These are phyloP conservation scores for Ashinkailepas kermadecensis DNA, from an alignment of 2,888 invertebrate genomes.

Conservation along the genomic window DNA sequence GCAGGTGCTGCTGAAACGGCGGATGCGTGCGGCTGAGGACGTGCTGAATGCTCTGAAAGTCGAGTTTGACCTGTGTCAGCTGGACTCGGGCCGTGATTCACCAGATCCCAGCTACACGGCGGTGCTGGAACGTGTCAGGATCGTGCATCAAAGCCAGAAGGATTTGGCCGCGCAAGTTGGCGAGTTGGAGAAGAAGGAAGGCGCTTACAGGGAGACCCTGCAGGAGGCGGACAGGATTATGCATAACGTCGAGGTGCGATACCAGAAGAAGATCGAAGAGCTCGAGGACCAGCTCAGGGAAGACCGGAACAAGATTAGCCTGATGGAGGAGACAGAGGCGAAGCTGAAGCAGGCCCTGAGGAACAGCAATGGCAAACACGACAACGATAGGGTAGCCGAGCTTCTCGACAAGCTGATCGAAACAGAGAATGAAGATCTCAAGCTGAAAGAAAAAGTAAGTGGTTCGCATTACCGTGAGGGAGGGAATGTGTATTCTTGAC, in stretches of 20 bases:
- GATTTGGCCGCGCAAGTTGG: neutral
- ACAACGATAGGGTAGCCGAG: neutral
- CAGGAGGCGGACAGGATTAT: slow-evolving; percentile 36
- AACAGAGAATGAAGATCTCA: slow-evolving; percentile 7
- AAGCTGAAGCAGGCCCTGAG: slow-evolving; percentile 7
- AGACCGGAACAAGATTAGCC: neutral
- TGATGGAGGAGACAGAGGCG: slow-evolving; percentile 3
- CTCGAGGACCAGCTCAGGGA: slow-evolving; percentile 25
- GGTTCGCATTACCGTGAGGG: too few relatives aligned
- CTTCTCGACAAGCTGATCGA: slow-evolving; percentile 22
- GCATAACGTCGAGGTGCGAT: slow-evolving; percentile 34
- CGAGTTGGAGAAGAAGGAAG: slow-evolving; percentile 33
- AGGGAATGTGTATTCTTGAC: too few relatives aligned
- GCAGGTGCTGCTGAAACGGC: slow-evolving; percentile 7
- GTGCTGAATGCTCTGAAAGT: neutral
- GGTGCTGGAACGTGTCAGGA: neutral
- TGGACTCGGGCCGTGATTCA: neutral
- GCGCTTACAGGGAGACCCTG: slow-evolving; percentile 35
- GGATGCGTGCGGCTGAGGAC: slow-evolving; percentile 12
- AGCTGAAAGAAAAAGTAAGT: slow-evolving; percentile 9
- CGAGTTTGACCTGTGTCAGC: slow-evolving; percentile 2
- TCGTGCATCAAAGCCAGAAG: neutral
- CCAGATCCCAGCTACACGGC: neutral
- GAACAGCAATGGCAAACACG: neutral
- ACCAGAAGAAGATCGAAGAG: slow-evolving; percentile 31